A percentile compares a stretch with the other conserved stretches of the same genome.
Conservation (phyloP, 2,797 vertebrate species). For the Chrysocyon brachyurus region DNA sequence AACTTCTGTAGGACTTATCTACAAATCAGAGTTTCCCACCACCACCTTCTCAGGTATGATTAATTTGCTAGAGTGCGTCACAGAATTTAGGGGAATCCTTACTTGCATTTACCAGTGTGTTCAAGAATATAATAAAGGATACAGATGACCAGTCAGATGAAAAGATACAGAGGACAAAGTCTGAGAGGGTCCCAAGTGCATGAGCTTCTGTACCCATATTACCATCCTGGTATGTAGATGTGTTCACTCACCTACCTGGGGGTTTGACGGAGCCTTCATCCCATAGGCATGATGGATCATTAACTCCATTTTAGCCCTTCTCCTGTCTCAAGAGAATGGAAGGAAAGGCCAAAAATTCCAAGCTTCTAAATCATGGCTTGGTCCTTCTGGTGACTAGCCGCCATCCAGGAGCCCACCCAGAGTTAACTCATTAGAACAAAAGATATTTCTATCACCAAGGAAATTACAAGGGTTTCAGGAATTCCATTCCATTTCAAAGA, state of each 20-base stretch:
- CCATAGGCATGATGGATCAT: neutral
- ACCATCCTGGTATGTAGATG: neutral
- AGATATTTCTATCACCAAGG: neutral
- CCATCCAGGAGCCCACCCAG: neutral
- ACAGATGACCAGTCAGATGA: neutral
- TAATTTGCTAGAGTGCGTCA: neutral
- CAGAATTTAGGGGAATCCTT: neutral
- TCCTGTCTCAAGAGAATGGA: neutral
- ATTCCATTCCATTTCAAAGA: neutral
- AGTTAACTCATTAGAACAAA: neutral
- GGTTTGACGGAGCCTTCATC: neutral
- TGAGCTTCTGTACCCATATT: neutral
- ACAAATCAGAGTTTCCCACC: neutral
- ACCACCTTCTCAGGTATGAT: neutral
- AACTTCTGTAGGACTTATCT: neutral
- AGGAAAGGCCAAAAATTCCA: neutral
- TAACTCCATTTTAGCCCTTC: neutral
- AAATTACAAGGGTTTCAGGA: neutral
- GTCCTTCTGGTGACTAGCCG: neutral
- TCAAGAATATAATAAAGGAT: neutral
- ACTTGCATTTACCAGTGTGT: neutral
- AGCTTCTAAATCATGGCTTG: neutral
- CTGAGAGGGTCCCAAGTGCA: neutral
- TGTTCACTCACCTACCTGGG: neutral
- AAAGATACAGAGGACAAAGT: neutral